phyloP scores from a whole-genome alignment of 1,140 invertebrate genomes.

The Drosophila kikkawai region DNA sequence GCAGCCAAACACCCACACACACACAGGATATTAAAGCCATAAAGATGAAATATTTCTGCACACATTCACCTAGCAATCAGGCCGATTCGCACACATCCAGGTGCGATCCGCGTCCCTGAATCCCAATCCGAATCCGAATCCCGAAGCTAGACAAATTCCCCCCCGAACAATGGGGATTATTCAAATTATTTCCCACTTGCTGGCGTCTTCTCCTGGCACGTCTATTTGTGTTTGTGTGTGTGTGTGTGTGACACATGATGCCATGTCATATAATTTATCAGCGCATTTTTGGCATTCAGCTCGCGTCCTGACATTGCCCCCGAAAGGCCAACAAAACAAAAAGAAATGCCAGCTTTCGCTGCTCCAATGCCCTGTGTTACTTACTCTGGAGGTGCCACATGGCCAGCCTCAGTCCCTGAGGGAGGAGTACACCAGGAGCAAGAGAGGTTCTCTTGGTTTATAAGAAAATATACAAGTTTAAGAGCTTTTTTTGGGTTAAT shows the following conservation, averaged over 20 bases:
- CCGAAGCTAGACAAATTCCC: constrained; percentile 51
- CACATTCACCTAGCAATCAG: constrained; percentile 18
- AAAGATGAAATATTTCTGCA: constrained; percentile 54
- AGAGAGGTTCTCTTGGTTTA: background rate
- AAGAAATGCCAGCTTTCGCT: constrained; percentile 25
- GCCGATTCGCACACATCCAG: constrained; percentile 24
- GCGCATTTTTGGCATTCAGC: constrained; percentile 61
- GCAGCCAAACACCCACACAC: constrained; percentile 25
- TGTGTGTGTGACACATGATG: constrained; percentile 58
- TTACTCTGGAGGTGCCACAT: constrained; percentile 19
- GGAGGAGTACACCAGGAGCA: background rate
- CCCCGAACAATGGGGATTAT: constrained; percentile 44
- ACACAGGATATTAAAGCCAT: constrained; percentile 64
- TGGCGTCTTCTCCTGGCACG: constrained; percentile 26
- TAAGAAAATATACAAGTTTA: background rate
- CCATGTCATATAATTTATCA: constrained; percentile 66
- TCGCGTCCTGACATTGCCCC: constrained; percentile 54
- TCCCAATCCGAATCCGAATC: constrained; percentile 20
- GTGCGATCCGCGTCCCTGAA: constrained; percentile 11
- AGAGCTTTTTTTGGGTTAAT: background rate
- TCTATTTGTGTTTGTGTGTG: constrained; percentile 46
- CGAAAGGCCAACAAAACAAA: constrained; percentile 49
- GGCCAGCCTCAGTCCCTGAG: constrained; percentile 12
- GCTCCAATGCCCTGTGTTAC: constrained; percentile 18
- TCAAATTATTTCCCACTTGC: constrained; percentile 50